A percentile compares a stretch with the other conserved stretches of the same genome.
Conservation (phyloP, 2,113 vertebrate genomes). For the Psilopsiagon aymara region DNA sequence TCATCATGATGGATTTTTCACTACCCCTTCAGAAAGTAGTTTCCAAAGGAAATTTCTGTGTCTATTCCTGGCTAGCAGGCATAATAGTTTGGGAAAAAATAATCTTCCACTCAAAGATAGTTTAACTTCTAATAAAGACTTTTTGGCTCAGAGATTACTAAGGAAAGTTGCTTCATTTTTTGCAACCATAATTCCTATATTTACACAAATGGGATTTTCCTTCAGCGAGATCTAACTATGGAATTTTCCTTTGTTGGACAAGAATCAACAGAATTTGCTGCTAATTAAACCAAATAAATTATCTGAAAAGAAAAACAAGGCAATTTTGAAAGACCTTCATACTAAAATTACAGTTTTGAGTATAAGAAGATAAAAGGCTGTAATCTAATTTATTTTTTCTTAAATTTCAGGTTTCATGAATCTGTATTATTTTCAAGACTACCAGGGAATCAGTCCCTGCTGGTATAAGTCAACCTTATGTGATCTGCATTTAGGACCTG, state of each 20-base stretch:
- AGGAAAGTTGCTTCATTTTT: slow-evolving; percentile 48
- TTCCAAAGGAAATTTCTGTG: slow-evolving; percentile 56
- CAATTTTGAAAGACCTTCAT: neutral
- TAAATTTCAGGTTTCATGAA: neutral
- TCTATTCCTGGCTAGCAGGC: slow-evolving; percentile 43
- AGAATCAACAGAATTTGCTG: slow-evolving; percentile 16
- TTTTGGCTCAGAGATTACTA: slow-evolving; percentile 33
- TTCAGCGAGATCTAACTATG: slow-evolving; percentile 28
- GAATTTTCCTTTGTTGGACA: slow-evolving; percentile 64
- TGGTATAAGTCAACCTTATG: neutral
- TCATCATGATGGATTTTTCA: neutral
- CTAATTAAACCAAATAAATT: slow-evolving; percentile 52
- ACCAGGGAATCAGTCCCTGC: neutral
- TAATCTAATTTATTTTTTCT: neutral
- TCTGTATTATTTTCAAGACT: neutral
- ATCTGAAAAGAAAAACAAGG: neutral
- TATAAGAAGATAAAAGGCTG: neutral
- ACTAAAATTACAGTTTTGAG: neutral
- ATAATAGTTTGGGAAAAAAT: slow-evolving; percentile 31
- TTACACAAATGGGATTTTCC: slow-evolving; percentile 64
- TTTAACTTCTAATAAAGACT: slow-evolving; percentile 40
- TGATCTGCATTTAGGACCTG: neutral
- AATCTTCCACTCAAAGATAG: slow-evolving; percentile 59
- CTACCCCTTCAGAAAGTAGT: neutral
- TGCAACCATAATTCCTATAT: slow-evolving; percentile 37